phyloP scores from a whole-genome alignment of 53 echinoderm and acorn worm species.

The Patiria pectinifera region DNA sequence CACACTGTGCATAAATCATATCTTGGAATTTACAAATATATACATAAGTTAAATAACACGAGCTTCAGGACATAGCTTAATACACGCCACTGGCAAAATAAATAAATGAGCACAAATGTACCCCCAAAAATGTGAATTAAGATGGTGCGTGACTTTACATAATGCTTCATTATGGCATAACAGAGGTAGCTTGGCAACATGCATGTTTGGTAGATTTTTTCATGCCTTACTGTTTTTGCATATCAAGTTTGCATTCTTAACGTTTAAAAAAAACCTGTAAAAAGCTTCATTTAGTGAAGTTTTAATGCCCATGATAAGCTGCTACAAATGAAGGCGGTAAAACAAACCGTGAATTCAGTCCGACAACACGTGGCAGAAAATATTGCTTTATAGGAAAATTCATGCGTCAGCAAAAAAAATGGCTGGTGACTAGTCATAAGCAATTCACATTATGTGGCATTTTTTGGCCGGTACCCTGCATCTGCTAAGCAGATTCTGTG shows the following conservation, averaged over 20 bases:
- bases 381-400: too few species aligned
- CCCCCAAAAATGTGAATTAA: background rate
- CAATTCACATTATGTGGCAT: too few species aligned
- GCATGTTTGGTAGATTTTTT: background rate
- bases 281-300: background rate
- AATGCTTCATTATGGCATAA: background rate
- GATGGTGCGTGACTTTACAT: background rate
- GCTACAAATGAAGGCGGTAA: too few species aligned
- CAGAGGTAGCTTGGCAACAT: conserved; percentile 17
- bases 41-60: background rate
- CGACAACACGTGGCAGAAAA: too few species aligned
- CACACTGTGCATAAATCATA: conserved; percentile 19
- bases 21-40: conserved; percentile 14
- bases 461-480: too few species aligned
- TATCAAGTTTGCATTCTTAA: background rate
- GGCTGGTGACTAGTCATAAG: too few species aligned
- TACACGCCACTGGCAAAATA: background rate
- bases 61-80: background rate
- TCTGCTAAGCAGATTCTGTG: too few species aligned
- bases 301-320: background rate
- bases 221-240: background rate
- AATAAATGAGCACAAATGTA: background rate
- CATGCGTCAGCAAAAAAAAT: too few species aligned
- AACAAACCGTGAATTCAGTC: too few species aligned
- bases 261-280: background rate